Evolutionary conservation across 2,888 invertebrate genomes (phyloP).

Genomic region (Netelia inedita): DNA sequence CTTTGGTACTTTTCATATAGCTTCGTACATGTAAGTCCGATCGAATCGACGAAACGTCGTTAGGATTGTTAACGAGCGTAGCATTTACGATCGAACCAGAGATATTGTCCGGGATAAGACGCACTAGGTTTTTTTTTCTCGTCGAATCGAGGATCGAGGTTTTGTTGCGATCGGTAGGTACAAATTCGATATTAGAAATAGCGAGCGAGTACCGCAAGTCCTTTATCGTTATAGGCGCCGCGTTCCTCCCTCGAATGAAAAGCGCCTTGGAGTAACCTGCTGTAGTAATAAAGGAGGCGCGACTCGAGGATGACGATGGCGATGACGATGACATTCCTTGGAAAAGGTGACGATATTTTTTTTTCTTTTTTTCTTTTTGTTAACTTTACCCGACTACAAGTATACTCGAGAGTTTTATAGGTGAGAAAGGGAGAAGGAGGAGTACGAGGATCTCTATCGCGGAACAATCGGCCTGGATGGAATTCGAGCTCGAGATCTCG

Average conservation of each 20-base stretch:
- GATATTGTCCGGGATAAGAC: no score
- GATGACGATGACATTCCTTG: slow-evolving; percentile 59
- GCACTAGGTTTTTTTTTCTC: no score
- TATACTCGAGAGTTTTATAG: slow-evolving; percentile 24
- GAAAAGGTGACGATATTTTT: slow-evolving; percentile 46
- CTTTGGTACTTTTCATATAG: no score
- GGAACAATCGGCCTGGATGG: slow-evolving; percentile 38
- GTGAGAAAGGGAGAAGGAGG: slow-evolving; percentile 41
- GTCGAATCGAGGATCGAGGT: no score
- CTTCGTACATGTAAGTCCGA: no score
- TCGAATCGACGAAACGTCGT: no score
- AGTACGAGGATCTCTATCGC: slow-evolving; percentile 47
- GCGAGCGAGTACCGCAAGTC: no score
- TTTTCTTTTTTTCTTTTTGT: background rate
- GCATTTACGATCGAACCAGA: no score
- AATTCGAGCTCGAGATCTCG: slow-evolving; percentile 38
- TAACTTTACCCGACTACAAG: background rate
- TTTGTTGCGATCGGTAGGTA: no score
- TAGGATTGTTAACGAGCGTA: no score
- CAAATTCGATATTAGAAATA: no score
- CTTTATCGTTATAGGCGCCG: background rate
- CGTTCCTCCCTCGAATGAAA: background rate
- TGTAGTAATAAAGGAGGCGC: slow-evolving; percentile 47
- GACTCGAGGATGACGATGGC: slow-evolving; percentile 35
- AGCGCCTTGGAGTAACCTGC: no score